Evolutionary conservation across 2,113 vertebrate genomes (phyloP), one percentile per base, ranked within the genome.

Genomic region (Ivindomyrus marchei): DNA sequence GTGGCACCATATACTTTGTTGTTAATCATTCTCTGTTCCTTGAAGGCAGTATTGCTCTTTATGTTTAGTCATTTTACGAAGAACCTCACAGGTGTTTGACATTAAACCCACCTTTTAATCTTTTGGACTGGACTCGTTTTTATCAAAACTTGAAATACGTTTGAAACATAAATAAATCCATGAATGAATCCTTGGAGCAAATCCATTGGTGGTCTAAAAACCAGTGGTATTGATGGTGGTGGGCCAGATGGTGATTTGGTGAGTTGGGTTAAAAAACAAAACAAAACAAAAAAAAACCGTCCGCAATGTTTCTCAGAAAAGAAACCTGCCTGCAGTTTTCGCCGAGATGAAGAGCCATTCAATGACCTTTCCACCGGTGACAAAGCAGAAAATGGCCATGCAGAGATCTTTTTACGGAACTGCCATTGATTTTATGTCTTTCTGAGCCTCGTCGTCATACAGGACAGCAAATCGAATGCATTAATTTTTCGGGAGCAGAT

Each of bases 301-400:
- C 45, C 45, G 4, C 42, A 27, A 15, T 49, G 45, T n/a, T 86
- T 86, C 84, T 15, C n/a, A 31, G 84, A 45, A 46, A 49, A 10
- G 19, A 27, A 15, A 42, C 15, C 36, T 42, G 74, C 1, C 74
- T 80, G 74, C 74, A 39, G 36, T 42, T 39, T 80, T 42, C 0
- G 36, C 74, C 6, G 74, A 42, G 74, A 80, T 80, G 74, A 80
- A 80, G 36, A n/a, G 74, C 74, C 36, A 3, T 42, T 80, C 36
- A 80, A 4, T 86, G 84, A 50, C 46, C 74, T 42, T 80, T 36
- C n/a, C 27, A 80, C 88, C 66, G 49, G 70, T 89, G 88, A 66
- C 62, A 52, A 50, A 27, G 66, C 88, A 77, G 62, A 15, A 77
- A 31, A 74, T 36, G 42, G 9, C 56, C 42, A n/a, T 46, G 46